Evolutionary conservation across 2,888 invertebrate genomes (phyloP).

Genomic region (Eupeodes latifasciatus): DNA sequence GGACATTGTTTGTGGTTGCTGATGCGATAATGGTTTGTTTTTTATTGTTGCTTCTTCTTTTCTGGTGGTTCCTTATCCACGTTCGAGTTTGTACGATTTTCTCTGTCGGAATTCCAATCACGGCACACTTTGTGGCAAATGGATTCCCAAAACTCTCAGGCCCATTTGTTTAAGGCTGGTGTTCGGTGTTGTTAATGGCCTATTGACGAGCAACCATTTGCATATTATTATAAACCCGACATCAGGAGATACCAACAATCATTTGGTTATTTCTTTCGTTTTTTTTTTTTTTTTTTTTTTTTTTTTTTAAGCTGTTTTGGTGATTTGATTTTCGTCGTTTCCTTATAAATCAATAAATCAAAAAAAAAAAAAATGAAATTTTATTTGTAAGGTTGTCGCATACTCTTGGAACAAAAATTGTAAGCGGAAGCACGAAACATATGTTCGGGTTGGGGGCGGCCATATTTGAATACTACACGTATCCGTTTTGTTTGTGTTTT

Average conservation of each 20-base stretch:
- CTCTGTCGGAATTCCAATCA: constrained; percentile 51
- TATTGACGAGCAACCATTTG: constrained; percentile 67
- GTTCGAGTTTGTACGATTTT: neutral
- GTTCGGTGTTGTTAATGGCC: constrained; percentile 52
- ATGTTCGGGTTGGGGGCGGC: constrained; percentile 46
- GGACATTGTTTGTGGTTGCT: constrained; percentile 18
- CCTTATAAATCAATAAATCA: constrained; percentile 56
- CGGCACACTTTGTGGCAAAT: constrained; percentile 34
- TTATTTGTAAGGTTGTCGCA: constrained; percentile 27
- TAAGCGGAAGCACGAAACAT: constrained; percentile 65
- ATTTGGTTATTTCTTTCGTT: neutral
- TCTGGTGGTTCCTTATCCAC: neutral
- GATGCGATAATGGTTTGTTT: neutral
- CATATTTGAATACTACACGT: constrained; percentile 58
- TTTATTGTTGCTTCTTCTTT: neutral
- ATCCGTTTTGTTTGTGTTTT: constrained; percentile 51
- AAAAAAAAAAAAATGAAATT: constrained; percentile 19
- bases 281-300: neutral
- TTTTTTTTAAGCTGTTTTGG: neutral
- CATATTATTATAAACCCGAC: constrained; percentile 51
- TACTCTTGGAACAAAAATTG: constrained; percentile 38
- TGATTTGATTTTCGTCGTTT: neutral
- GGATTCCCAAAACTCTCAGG: constrained; percentile 48
- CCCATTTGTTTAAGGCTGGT: constrained; percentile 42
- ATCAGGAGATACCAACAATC: neutral